A percentile compares a stretch with the other conserved stretches of the same genome.
These are phyloP conservation scores for Pinna nobilis DNA, from an alignment of 1,140 invertebrate genomes.

Conservation along the genomic window DNA sequence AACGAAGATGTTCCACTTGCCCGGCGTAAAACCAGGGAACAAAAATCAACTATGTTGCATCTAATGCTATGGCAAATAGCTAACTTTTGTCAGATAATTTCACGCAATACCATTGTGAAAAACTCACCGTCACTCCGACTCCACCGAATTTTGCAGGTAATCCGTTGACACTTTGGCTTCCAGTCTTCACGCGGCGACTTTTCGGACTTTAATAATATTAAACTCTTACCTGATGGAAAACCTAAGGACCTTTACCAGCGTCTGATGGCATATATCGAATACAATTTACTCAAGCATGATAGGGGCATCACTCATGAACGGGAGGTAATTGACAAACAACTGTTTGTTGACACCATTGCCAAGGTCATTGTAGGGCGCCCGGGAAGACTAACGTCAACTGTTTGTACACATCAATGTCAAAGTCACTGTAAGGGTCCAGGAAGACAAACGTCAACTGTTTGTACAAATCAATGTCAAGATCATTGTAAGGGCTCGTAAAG, in stretches of 20 bases:
- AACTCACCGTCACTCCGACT: conserved; percentile 51
- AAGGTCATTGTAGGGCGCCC: too few species aligned
- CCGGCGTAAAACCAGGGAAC: conserved; percentile 6
- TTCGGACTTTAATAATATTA: conserved; percentile 30
- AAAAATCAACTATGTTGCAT: conserved; percentile 36
- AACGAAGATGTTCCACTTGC: not conserved
- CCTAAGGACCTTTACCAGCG: conserved; percentile 47
- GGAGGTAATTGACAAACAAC: not conserved
- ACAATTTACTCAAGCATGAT: conserved; percentile 33
- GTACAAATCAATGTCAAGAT: too few species aligned
- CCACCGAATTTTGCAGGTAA: conserved; percentile 34
- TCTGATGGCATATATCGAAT: conserved; percentile 42
- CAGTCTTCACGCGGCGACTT: conserved; percentile 33
- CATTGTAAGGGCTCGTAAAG: too few species aligned
- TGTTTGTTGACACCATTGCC: too few species aligned
- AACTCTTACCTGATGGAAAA: conserved; percentile 23
- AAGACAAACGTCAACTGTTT: too few species aligned
- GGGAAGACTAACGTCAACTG: too few species aligned
- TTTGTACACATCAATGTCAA: too few species aligned
- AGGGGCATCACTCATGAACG: conserved; percentile 29
- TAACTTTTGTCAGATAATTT: conserved; percentile 39
- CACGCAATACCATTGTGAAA: conserved; percentile 39
- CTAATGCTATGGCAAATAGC: conserved; percentile 42
- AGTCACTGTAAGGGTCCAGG: too few species aligned
- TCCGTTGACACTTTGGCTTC: conserved; percentile 38